phyloP scores from a whole-genome alignment of 2,888 invertebrate genomes.

The Lithophane ornitopus region DNA sequence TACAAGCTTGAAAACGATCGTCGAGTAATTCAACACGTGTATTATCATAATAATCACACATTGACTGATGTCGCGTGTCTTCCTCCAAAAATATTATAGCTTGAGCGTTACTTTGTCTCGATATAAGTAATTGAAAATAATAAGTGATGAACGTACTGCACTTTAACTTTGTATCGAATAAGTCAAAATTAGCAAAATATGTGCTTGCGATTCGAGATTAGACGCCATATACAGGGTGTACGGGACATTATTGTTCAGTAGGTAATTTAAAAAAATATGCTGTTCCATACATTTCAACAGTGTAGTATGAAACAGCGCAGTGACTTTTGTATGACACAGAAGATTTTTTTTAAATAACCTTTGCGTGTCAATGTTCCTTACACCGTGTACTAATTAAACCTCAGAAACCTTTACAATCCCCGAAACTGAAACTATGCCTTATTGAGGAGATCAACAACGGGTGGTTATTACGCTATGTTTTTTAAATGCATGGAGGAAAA shows the following conservation, averaged over 20 bases:
- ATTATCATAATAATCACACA: conserved; percentile 35
- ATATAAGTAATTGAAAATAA: background rate
- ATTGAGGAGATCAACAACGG: background rate
- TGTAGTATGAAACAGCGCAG: too few species aligned
- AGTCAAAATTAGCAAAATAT: background rate
- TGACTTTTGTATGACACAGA: too few species aligned
- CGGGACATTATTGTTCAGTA: too few species aligned
- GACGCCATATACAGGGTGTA: too few species aligned
- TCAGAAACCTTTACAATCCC: background rate
- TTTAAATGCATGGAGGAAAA: background rate
- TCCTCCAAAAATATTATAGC: conserved; percentile 15
- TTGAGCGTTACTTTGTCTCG: background rate
- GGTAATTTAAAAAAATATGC: too few species aligned
- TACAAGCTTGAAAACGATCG: background rate
- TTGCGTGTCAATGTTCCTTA: too few species aligned
- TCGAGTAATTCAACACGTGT: background rate
- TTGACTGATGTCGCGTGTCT: conserved; percentile 22
- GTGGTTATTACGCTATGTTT: background rate
- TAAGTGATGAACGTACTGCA: background rate
- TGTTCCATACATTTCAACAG: too few species aligned
- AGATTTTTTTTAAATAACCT: too few species aligned
- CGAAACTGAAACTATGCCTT: background rate
- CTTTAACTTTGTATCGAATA: background rate
- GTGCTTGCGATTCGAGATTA: too few species aligned
- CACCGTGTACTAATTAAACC: too few species aligned